These are phyloP conservation scores for Morbakka virulenta DNA, from an alignment of 30 jellyfish, hydroid and myxozoan genomes.

Conservation along the genomic window DNA sequence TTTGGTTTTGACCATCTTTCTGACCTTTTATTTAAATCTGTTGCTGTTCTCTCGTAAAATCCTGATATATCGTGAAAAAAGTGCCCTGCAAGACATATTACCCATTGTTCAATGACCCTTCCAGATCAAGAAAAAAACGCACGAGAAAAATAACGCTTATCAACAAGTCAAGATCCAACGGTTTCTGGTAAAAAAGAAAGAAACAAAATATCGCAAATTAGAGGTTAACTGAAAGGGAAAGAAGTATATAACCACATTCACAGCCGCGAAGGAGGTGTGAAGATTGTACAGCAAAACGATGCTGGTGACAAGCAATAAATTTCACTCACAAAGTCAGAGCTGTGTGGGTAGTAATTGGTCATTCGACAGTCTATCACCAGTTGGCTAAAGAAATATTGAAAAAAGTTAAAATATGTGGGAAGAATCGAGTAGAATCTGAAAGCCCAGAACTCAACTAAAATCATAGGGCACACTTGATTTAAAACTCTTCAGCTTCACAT, in stretches of 20 bases:
- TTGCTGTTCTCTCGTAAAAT: too few relatives aligned
- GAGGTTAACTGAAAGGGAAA: background rate
- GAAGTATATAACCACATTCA: background rate
- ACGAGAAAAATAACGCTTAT: too few relatives aligned
- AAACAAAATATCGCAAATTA: background rate
- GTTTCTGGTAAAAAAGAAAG: background rate
- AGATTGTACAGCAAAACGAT: background rate
- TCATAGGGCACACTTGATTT: too few relatives aligned
- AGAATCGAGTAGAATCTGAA: too few relatives aligned
- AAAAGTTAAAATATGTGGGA: too few relatives aligned
- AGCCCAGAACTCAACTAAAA: too few relatives aligned
- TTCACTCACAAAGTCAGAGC: background rate
- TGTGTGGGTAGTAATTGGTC: background rate
- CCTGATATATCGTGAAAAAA: background rate
- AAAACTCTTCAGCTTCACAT: too few relatives aligned
- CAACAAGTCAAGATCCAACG: too few relatives aligned
- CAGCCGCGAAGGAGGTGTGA: background rate
- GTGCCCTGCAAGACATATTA: background rate
- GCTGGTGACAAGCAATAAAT: background rate
- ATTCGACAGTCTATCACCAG: background rate
- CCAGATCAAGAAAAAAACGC: background rate
- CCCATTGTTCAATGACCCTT: background rate
- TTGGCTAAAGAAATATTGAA: too few relatives aligned
- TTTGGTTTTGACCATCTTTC: too few relatives aligned
- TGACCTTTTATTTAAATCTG: too few relatives aligned